Conservation (phyloP, 2,888 invertebrate species). For the Drosophila cognata region DNA sequence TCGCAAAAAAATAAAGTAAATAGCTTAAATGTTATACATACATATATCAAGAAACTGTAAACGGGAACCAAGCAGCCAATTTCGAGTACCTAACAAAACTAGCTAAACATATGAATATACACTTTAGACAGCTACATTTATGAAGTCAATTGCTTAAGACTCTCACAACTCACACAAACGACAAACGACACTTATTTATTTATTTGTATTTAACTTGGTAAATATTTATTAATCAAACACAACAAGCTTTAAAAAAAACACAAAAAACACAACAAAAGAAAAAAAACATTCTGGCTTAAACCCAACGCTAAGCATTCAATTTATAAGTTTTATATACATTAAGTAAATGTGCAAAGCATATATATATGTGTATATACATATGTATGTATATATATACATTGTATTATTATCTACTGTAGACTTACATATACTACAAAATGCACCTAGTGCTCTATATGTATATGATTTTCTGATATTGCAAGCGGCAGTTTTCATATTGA, state of each 20-base stretch:
- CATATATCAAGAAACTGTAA: slow-evolving; percentile 58
- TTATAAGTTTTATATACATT: slow-evolving; percentile 59
- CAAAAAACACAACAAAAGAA: slow-evolving; percentile 15
- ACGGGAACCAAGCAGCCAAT: slow-evolving; percentile 78
- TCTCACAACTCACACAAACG: slow-evolving; percentile 27
- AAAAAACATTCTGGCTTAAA: slow-evolving; percentile 68
- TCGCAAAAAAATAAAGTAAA: slow-evolving; percentile 41
- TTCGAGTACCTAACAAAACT: slow-evolving; percentile 69
- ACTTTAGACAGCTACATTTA: slow-evolving; percentile 16
- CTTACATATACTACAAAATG: slow-evolving; percentile 37
- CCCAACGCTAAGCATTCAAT: slow-evolving; percentile 70
- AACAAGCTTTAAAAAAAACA: slow-evolving; percentile 68
- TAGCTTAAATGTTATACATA: slow-evolving; percentile 31
- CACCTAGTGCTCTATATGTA: slow-evolving; percentile 59
- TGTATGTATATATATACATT: slow-evolving; percentile 18
- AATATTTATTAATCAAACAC: slow-evolving; percentile 64
- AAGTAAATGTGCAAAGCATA: slow-evolving; percentile 76
- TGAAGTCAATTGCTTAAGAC: slow-evolving; percentile 56
- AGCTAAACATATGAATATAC: slow-evolving; percentile 54
- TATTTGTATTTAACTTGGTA: slow-evolving; percentile 48
- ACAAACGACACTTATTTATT: slow-evolving; percentile 46
- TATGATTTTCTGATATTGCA: slow-evolving; percentile 40
- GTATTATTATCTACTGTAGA: slow-evolving; percentile 29
- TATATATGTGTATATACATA: slow-evolving; percentile 25
- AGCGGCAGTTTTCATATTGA: slow-evolving; percentile 76